Percentiles rank a stretch among this genome's conserved stretches.
These are phyloP conservation scores for Leptinotarsa juncta DNA, from an alignment of 2,888 invertebrate species.

Conservation along the genomic window DNA sequence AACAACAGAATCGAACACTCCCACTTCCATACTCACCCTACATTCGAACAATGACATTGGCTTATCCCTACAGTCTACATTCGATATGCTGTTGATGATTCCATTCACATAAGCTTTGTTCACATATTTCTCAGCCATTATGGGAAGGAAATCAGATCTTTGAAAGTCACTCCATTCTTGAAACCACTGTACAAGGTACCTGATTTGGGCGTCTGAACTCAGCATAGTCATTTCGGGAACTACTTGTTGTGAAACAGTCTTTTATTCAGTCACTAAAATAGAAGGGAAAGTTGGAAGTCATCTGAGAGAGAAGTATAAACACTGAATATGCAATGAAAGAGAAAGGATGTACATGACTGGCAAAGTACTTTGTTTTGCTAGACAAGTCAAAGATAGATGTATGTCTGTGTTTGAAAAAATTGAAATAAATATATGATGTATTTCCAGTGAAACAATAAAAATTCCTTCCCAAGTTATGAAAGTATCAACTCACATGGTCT, in stretches of 20 bases:
- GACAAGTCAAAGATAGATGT: not conserved
- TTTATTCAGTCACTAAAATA: slow-evolving; percentile 52
- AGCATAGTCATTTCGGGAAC: slow-evolving; percentile 58
- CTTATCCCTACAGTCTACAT: slow-evolving; percentile 77
- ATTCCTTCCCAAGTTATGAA: not conserved
- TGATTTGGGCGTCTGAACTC: slow-evolving; percentile 78
- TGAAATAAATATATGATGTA: slow-evolving; percentile 29
- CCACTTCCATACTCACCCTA: slow-evolving; percentile 70
- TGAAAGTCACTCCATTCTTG: slow-evolving; percentile 91
- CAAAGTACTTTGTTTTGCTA: slow-evolving; percentile 50
- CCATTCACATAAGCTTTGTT: slow-evolving; percentile 78
- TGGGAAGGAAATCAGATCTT: slow-evolving; percentile 83
- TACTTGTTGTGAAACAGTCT: slow-evolving; percentile 42
- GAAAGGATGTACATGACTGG: slow-evolving; percentile 55
- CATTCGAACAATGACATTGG: slow-evolving; percentile 87
- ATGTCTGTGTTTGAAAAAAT: not conserved
- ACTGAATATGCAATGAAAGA: slow-evolving; percentile 48
- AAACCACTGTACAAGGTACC: slow-evolving; percentile 89
- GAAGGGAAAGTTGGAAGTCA: slow-evolving; percentile 35
- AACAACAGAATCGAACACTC: not conserved
- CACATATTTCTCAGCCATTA: slow-evolving; percentile 76
- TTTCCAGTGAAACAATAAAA: slow-evolving; percentile 13
- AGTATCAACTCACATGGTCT: not conserved
- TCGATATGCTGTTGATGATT: slow-evolving; percentile 76
- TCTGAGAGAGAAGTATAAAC: slow-evolving; percentile 34